Percentiles rank a stretch among this genome's conserved stretches.
Evolutionary conservation across 2,888 invertebrate species (phyloP).

Genomic region (Hyppa rectilinea): DNA sequence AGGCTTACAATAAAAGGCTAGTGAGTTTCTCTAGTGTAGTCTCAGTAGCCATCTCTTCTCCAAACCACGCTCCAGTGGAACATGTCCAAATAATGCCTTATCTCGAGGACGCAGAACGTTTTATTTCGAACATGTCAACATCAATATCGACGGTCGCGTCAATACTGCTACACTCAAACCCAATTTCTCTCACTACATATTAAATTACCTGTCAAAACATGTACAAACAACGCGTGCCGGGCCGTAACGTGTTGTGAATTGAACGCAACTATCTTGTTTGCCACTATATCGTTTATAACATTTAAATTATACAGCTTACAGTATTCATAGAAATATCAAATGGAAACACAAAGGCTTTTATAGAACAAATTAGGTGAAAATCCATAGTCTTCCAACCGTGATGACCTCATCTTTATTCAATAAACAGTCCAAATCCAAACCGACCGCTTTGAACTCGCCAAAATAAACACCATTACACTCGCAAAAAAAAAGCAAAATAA

Average conservation of each 20-base stretch:
- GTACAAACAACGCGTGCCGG: conserved; percentile 70
- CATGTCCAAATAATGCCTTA: conserved; percentile 61
- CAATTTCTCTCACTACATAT: conserved; percentile 81
- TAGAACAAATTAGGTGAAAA: background rate
- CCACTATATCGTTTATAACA: conserved; percentile 20
- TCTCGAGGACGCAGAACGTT: conserved; percentile 59
- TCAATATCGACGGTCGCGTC: conserved; percentile 70
- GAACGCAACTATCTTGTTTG: conserved; percentile 36
- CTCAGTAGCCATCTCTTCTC: conserved; percentile 13
- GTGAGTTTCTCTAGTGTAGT: background rate
- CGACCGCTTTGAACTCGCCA: conserved; percentile 52
- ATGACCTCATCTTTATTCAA: conserved; percentile 30
- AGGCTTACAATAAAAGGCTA: background rate
- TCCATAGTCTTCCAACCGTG: background rate
- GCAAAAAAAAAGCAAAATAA: conserved; percentile 63
- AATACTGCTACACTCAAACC: conserved; percentile 72
- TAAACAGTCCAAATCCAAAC: conserved; percentile 47
- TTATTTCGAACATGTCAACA: conserved; percentile 69
- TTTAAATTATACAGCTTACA: background rate
- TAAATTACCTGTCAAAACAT: conserved; percentile 82
- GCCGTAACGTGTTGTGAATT: conserved; percentile 64
- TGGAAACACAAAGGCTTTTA: background rate
- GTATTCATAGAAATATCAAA: background rate
- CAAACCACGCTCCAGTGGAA: conserved; percentile 42
- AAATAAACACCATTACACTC: conserved; percentile 69